Evolutionary conservation across 2,888 invertebrate species (phyloP).

Genomic region (Stegana nigrithorax): DNA sequence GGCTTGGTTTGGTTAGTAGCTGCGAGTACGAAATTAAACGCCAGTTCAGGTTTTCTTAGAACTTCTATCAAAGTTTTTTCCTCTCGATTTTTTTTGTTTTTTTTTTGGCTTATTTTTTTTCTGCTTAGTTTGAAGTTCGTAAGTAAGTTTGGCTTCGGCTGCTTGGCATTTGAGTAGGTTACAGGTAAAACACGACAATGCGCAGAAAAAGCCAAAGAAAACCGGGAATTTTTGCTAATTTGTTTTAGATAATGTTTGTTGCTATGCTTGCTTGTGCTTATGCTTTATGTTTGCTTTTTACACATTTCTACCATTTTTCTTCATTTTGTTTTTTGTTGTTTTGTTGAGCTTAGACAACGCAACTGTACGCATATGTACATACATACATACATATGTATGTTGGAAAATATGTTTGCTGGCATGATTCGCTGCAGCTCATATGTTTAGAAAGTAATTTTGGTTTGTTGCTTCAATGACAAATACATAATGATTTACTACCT

Average conservation of each 20-base stretch:
- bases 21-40: not conserved
- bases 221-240: not conserved
- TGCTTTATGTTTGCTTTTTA: not conserved
- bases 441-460: too few relatives aligned
- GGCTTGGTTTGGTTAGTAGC: too few relatives aligned
- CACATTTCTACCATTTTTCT: too few relatives aligned
- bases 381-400: too few relatives aligned
- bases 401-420: too few relatives aligned
- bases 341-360: too few relatives aligned
- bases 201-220: not conserved
- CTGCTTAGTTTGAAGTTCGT: not conserved
- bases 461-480: too few relatives aligned
- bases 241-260: not conserved
- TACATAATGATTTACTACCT: too few relatives aligned
- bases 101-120: not conserved
- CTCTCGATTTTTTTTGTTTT: not conserved
- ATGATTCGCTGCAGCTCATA: too few relatives aligned
- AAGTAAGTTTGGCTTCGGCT: not conserved
- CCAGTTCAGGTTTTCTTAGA: slow-evolving; percentile 1
- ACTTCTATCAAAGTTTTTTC: not conserved
- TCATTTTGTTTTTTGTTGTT: not conserved
- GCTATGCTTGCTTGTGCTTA: not conserved
- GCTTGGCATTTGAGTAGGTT: not conserved
- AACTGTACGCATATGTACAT: too few relatives aligned
- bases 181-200: not conserved